Conservation (phyloP, 1,140 invertebrate species). For the Oscheius sp. region DNA sequence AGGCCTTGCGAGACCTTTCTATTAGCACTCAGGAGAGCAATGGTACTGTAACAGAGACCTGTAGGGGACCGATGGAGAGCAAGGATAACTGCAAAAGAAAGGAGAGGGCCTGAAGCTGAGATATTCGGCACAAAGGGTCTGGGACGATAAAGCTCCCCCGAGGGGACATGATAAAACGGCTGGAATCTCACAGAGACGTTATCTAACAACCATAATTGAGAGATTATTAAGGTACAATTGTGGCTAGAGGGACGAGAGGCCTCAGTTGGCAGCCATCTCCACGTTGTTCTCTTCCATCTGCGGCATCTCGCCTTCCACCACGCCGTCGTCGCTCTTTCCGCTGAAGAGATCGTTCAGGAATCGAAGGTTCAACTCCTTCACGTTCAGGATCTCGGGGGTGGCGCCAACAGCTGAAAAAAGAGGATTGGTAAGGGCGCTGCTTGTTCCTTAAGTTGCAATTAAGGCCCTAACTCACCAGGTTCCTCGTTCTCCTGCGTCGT, state of each 20-base stretch:
- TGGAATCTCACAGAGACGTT: too few relatives aligned
- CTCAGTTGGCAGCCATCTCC: neutral
- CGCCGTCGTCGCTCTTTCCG: neutral
- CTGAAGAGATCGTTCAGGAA: conserved; percentile 23
- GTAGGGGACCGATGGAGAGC: neutral
- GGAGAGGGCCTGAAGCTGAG: too few relatives aligned
- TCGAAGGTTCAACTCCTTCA: conserved; percentile 20
- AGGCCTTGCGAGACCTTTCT: too few relatives aligned
- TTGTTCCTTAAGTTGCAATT: neutral
- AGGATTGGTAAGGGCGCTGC: too few relatives aligned
- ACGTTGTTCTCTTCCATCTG: neutral
- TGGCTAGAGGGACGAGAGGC: neutral
- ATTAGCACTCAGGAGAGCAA: neutral
- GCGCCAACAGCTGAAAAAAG: neutral
- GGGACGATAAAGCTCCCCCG: too few relatives aligned
- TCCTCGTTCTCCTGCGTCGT: neutral
- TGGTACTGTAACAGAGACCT: neutral
- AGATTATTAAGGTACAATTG: neutral
- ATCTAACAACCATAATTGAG: neutral
- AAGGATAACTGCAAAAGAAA: neutral
- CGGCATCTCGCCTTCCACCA: neutral
- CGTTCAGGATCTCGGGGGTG: conserved; percentile 26
- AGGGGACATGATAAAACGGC: too few relatives aligned
- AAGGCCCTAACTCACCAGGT: neutral
- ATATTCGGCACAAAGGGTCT: too few relatives aligned